These are phyloP conservation scores for Pelobates cultripes DNA, from an alignment of 2,797 vertebrate species.

Conservation along the genomic window DNA sequence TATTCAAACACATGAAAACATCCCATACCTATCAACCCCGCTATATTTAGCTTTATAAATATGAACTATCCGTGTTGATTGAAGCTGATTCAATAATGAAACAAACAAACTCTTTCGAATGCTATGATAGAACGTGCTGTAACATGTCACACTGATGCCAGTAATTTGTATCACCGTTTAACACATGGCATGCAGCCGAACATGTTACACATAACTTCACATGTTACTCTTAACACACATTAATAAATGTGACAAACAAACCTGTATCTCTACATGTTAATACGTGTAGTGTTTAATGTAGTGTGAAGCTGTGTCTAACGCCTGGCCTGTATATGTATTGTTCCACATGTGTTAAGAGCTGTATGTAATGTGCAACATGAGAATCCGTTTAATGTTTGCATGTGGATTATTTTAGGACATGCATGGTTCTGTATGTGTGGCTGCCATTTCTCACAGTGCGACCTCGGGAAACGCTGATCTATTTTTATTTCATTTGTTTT, in stretches of 20 bases:
- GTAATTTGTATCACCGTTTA: not conserved
- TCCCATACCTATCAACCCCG: no score
- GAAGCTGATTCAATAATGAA: no score
- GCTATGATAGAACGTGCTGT: not conserved
- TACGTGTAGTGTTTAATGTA: not conserved
- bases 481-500: constrained; percentile 70
- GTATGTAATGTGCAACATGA: not conserved
- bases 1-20: no score
- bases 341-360: no score
- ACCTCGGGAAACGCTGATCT: constrained; percentile 65
- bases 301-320: not conserved
- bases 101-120: no score
- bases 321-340: not conserved
- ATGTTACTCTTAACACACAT: no score
- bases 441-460: constrained; percentile 51
- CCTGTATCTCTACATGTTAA: not conserved
- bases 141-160: not conserved
- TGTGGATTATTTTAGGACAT: constrained; percentile 3
- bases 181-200: not conserved
- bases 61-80: no score
- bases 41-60: no score
- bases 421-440: constrained; percentile 48
- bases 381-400: not conserved
- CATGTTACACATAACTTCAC: not conserved
- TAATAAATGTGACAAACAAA: not conserved